phyloP scores from a whole-genome alignment of 2,888 invertebrate genomes.

The Hypolimnas misippus region DNA sequence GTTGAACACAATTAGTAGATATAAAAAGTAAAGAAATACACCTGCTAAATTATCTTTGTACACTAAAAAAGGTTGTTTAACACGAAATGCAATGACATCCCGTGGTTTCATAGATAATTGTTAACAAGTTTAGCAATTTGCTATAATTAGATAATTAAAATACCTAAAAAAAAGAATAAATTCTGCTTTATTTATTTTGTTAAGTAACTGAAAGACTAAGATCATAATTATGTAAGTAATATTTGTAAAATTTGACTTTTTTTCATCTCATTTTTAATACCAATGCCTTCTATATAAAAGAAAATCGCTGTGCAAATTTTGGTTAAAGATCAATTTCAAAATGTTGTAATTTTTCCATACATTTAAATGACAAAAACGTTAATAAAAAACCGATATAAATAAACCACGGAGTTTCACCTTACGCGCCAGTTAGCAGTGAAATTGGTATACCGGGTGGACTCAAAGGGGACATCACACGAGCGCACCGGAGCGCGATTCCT shows the following conservation, averaged over 20 bases:
- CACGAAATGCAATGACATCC: no score
- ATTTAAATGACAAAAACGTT: conserved; percentile 1
- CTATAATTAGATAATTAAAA: neutral
- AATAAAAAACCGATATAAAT: conserved; percentile 23
- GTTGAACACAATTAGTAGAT: neutral
- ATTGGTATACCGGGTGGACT: conserved; percentile 68
- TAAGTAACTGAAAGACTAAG: no score
- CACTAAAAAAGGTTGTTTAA: neutral
- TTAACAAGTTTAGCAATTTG: no score
- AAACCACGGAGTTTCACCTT: conserved; percentile 53
- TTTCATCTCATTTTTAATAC: no score
- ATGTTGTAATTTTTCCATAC: neutral
- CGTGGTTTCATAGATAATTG: neutral
- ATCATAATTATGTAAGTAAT: no score
- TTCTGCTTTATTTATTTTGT: no score
- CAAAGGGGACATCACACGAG: conserved; percentile 74
- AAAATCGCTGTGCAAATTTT: neutral
- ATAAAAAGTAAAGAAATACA: neutral
- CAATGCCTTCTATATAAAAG: no score
- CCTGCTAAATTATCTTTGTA: conserved; percentile 5
- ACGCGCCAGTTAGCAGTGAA: conserved; percentile 73
- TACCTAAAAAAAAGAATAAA: no score
- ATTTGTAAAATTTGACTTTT: no score
- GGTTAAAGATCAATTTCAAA: neutral
- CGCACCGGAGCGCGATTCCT: conserved; percentile 75